These are phyloP conservation scores for Lissonota sp. DNA, from an alignment of 2,888 invertebrate species.

Conservation along the genomic window DNA sequence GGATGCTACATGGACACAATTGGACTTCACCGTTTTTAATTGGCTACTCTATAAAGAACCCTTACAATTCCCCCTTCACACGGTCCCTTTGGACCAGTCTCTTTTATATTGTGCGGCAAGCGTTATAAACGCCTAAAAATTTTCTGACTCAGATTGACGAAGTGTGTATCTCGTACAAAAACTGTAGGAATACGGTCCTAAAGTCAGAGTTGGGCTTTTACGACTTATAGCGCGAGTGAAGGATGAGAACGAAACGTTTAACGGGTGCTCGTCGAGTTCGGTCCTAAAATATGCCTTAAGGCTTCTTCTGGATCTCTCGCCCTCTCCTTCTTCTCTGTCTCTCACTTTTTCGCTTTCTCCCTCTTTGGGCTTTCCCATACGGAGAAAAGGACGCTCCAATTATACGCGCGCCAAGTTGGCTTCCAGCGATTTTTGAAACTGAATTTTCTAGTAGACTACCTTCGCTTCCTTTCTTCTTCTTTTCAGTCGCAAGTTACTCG, in stretches of 20 bases:
- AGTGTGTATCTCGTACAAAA: constrained; percentile 10
- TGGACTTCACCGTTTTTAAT: constrained; percentile 58
- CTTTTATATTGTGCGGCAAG: constrained; percentile 77
- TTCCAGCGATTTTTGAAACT: constrained; percentile 75
- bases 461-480: constrained; percentile 37
- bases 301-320: constrained; percentile 54
- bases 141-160: constrained; percentile 50
- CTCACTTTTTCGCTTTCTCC: constrained; percentile 56
- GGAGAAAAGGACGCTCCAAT: constrained; percentile 74
- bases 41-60: constrained; percentile 59
- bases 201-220: constrained; percentile 52
- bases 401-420: constrained; percentile 74
- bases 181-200: constrained; percentile 54
- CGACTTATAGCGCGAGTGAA: constrained; percentile 59
- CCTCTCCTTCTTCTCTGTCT: background rate
- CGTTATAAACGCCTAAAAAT: constrained; percentile 69
- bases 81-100: constrained; percentile 47
- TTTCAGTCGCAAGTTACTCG: constrained; percentile 70
- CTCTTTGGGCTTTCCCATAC: constrained; percentile 68
- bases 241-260: constrained; percentile 74
- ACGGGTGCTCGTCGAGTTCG: constrained; percentile 67
- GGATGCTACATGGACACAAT: constrained; percentile 31
- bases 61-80: constrained; percentile 38
- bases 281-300: constrained; percentile 62
- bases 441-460: constrained; percentile 61